Conservation (phyloP, 2,888 invertebrate genomes). For the Clepsis dumicolana region DNA sequence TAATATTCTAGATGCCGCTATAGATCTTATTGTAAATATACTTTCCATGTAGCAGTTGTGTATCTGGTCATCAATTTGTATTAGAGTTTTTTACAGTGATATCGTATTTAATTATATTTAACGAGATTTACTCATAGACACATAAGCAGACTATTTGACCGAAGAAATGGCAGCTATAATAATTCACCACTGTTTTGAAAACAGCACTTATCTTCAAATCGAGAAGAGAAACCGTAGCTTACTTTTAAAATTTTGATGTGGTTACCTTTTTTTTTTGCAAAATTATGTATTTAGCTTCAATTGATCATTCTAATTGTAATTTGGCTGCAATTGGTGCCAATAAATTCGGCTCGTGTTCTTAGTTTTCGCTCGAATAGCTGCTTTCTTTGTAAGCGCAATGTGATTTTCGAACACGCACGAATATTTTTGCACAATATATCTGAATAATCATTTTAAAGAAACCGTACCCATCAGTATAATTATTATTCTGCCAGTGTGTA, state of each 20-base stretch:
- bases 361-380: conserved; percentile 35
- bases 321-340: neutral
- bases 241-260: neutral
- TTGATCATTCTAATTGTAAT: neutral
- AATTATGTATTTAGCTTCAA: neutral
- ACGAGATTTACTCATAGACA: conserved; percentile 21
- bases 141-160: conserved; percentile 29
- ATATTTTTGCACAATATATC: conserved; percentile 21
- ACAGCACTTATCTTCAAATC: neutral
- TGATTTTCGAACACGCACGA: conserved; percentile 30
- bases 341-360: neutral
- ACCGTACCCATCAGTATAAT: conserved; percentile 34
- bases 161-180: conserved; percentile 12
- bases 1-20: conserved; percentile 32
- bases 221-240: neutral
- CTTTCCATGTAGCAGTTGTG: conserved; percentile 18
- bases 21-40: conserved; percentile 41
- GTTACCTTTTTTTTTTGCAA: too few relatives aligned
- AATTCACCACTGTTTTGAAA: neutral
- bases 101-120: conserved; percentile 34
- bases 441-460: conserved; percentile 16
- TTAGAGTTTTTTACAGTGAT: conserved; percentile 40
- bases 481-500: conserved; percentile 9
- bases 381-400: conserved; percentile 36
- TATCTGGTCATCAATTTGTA: conserved; percentile 26